phyloP scores from a whole-genome alignment of 2,797 vertebrate species.

The Heterohyrax brucei region DNA sequence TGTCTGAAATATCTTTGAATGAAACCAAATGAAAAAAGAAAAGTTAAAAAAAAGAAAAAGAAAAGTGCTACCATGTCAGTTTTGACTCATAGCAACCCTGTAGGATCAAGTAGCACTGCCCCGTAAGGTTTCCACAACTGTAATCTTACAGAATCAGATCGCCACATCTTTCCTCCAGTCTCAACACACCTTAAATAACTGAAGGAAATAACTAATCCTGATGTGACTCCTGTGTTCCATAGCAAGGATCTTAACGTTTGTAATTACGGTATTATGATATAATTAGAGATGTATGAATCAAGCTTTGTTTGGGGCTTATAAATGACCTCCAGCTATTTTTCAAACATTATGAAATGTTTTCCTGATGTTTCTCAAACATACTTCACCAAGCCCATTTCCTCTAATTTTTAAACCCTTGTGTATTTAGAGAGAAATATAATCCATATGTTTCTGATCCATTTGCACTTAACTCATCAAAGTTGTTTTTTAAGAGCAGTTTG shows the following conservation, averaged over 20 bases:
- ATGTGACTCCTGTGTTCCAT: slow-evolving; percentile 60
- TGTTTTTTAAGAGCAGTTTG: slow-evolving; percentile 76
- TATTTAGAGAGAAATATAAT: slow-evolving; percentile 77
- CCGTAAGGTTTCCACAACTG: too few species aligned
- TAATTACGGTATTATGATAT: background rate
- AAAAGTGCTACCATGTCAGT: too few species aligned
- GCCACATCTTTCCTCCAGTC: background rate
- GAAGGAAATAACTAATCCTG: slow-evolving; percentile 39
- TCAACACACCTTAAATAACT: slow-evolving; percentile 57
- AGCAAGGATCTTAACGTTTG: slow-evolving; percentile 58
- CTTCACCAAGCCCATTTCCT: slow-evolving; percentile 74
- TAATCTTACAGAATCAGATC: too few species aligned
- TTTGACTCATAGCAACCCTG: too few species aligned
- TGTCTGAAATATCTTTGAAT: background rate
- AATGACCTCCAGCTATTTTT: slow-evolving; percentile 72
- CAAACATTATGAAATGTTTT: slow-evolving; percentile 79
- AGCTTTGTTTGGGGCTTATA: slow-evolving; percentile 67
- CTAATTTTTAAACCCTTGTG: slow-evolving; percentile 74
- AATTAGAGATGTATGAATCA: slow-evolving; percentile 66
- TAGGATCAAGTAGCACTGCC: too few species aligned
- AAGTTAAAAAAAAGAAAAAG: too few species aligned
- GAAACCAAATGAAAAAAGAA: background rate
- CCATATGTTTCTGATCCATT: slow-evolving; percentile 76
- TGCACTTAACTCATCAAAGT: slow-evolving; percentile 72
- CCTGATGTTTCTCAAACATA: slow-evolving; percentile 73